These are phyloP conservation scores for Phyllotreta cruciferae DNA, from an alignment of 2,888 invertebrate genomes.

Conservation along the genomic window DNA sequence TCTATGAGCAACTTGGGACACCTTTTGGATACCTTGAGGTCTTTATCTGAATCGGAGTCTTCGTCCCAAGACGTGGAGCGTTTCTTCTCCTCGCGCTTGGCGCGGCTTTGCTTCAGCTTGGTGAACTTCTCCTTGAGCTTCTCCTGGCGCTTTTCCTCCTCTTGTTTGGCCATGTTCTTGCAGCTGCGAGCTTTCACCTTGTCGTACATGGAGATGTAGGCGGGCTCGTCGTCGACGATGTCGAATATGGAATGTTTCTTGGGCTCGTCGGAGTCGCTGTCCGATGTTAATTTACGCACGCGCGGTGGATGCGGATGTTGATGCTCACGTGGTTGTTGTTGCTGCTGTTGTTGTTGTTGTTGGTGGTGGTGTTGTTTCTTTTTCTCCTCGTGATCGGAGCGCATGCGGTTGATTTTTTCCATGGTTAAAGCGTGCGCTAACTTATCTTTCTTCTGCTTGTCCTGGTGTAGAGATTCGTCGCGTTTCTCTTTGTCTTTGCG, in stretches of 20 bases:
- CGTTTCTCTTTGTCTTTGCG: conserved; percentile 40
- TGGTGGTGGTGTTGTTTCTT: no score
- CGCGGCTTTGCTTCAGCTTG: conserved; percentile 85
- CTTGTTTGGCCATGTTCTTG: conserved; percentile 91
- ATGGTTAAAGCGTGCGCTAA: neutral
- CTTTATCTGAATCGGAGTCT: conserved; percentile 73
- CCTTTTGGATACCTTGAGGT: conserved; percentile 48
- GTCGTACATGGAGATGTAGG: conserved; percentile 97
- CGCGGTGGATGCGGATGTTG: conserved; percentile 39
- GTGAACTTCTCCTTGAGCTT: conserved; percentile 90
- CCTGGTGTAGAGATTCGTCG: conserved; percentile 36
- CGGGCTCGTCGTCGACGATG: conserved; percentile 86
- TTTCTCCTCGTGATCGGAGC: neutral
- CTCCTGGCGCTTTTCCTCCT: conserved; percentile 84
- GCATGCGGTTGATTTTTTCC: conserved; percentile 26
- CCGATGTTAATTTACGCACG: conserved; percentile 62
- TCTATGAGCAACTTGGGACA: conserved; percentile 56
- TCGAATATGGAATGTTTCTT: conserved; percentile 93
- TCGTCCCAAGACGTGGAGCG: conserved; percentile 89
- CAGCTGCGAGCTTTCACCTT: conserved; percentile 94
- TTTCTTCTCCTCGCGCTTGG: conserved; percentile 88
- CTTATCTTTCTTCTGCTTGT: conserved; percentile 41
- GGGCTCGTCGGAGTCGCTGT: conserved; percentile 79
- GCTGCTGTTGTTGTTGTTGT: no score
- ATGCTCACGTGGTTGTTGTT: no score